These are phyloP conservation scores for Listronotus bonariensis DNA, from an alignment of 1,140 invertebrate species.

Conservation along the genomic window DNA sequence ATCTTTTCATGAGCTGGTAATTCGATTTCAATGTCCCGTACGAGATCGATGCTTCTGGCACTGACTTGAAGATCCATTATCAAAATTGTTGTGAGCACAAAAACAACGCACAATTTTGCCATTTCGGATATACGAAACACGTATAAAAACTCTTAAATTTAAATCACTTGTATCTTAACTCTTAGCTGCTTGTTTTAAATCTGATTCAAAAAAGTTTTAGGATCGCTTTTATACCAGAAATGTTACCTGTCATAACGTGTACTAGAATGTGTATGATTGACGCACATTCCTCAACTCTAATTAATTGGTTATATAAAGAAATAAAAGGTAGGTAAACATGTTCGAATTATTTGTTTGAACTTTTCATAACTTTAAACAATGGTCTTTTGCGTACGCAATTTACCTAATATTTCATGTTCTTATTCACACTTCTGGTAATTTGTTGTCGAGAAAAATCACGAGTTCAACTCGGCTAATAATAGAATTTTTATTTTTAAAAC, in stretches of 20 bases:
- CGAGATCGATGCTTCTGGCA: constrained; percentile 20
- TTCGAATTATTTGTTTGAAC: constrained; percentile 18
- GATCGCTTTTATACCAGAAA: constrained; percentile 7
- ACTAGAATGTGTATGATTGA: constrained; percentile 15
- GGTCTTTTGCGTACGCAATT: constrained; percentile 19
- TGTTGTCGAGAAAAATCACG: constrained; percentile 12
- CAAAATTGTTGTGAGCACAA: neutral
- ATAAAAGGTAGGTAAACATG: constrained; percentile 9
- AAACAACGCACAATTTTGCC: neutral
- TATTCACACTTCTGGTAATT: constrained; percentile 13
- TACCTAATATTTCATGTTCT: constrained; percentile 23
- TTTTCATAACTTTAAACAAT: constrained; percentile 15
- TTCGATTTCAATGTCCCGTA: constrained; percentile 22
- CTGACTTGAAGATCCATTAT: neutral
- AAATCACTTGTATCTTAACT: neutral
- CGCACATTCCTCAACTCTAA: constrained; percentile 20
- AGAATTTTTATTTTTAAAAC: neutral
- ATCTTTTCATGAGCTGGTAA: constrained; percentile 32
- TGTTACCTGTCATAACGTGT: neutral
- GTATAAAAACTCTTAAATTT: neutral
- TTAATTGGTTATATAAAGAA: constrained; percentile 28
- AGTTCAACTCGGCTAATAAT: neutral
- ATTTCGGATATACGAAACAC: neutral
- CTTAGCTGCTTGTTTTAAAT: neutral
- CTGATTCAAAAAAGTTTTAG: neutral